Percentiles rank a stretch among this genome's conserved stretches.
These are phyloP conservation scores for Eclectus roratus DNA, from an alignment of 2,113 vertebrate genomes.

Conservation along the genomic window DNA sequence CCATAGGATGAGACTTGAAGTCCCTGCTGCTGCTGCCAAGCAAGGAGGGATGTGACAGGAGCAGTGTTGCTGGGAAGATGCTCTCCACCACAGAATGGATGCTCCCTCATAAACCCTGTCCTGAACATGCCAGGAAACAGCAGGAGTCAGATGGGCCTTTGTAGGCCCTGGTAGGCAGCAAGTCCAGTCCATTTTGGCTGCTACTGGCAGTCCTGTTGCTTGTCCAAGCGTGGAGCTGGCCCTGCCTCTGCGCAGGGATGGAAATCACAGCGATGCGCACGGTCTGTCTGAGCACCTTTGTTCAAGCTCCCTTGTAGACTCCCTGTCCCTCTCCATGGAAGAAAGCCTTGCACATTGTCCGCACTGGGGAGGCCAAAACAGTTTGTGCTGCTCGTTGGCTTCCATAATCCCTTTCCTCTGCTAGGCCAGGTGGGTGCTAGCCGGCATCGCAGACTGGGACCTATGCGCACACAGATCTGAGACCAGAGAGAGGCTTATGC, in stretches of 20 bases:
- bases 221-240: background rate
- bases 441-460: accelerated
- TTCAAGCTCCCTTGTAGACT: background rate
- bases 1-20: background rate
- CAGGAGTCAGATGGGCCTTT: background rate
- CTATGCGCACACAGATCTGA: accelerated
- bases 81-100: background rate
- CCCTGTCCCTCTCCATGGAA: background rate
- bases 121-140: background rate
- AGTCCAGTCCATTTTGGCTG: background rate
- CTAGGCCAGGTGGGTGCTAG: background rate
- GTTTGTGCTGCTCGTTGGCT: accelerated
- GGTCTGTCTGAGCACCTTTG: background rate
- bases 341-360: background rate
- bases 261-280: background rate
- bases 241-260: background rate
- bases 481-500: background rate
- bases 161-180: background rate
- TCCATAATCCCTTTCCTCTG: background rate
- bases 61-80: background rate
- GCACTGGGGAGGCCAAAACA: accelerated
- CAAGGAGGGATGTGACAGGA: background rate
- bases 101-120: accelerated
- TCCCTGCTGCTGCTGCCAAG: background rate
- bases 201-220: background rate